Base-by-base conservation (phyloP, 1,140 invertebrate species). In the Bombus balteatus region DNA sequence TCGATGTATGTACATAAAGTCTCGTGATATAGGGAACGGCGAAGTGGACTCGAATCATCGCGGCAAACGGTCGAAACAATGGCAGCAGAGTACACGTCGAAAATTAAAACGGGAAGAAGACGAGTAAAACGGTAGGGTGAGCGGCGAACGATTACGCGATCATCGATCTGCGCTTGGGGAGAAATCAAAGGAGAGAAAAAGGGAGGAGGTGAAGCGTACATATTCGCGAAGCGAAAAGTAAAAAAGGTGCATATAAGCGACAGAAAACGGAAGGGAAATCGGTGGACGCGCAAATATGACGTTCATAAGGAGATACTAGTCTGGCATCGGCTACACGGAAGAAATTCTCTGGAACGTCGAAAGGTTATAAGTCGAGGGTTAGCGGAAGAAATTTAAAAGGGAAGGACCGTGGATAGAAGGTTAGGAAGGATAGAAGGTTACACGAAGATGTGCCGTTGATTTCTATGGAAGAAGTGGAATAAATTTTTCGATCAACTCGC, bases 201-300 rank as follows among this genome's bases (percentile, higher is more conserved):
- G 22, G 9, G 41, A 81, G 62, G 65, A 34, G 47, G 53, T 10
- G 75, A 43, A 22, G 47, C 47, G 47, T 53, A 18, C 5, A 8
- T 22, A 25, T 8, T 59, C 34, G 32, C 25, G 25, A 59, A 57
- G 37, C 8, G 12, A 10, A n/a, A n/a, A 77, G 25, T 15, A n/a
- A 62, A 62, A 71, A 83, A 71, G 70, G 39, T 66, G 80, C 66
- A 76, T 66, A 76, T 57, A 65, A 80, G 78, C 71, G 62, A 75
- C 62, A 41, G 88, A 62, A 79, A 53, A 79, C 47, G 86, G 78
- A 68, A 83, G 86, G 74, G 81, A 88, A 89, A 87, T 87, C 82
- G 88, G 83, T 83, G 75, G 65, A 88, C 71, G 68, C 62, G 78
- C 37, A 37, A 47, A 53, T 77, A 79, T 68, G 72, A 28, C 65